Evolutionary conservation across 1,140 invertebrate genomes (phyloP).

Genomic region (Copidosoma floridanum): DNA sequence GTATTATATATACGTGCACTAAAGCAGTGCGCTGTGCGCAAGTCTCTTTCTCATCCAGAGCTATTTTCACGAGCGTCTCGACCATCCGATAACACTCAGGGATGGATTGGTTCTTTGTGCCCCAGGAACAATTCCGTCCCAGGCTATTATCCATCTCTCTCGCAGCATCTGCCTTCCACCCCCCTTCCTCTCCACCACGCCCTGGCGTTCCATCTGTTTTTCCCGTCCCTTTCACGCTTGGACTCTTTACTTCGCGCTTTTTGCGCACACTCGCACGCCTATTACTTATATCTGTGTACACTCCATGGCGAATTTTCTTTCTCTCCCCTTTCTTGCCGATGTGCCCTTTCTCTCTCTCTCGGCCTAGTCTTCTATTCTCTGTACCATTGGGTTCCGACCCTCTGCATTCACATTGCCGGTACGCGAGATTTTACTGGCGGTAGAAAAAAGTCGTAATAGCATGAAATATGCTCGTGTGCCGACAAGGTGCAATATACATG

Average conservation of each 20-base stretch:
- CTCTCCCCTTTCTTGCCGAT: constrained; percentile 16
- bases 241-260: constrained; percentile 17
- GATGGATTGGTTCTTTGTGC: constrained; percentile 48
- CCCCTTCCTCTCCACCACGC: background rate
- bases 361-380: constrained; percentile 18
- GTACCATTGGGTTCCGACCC: too few relatives aligned
- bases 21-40: too few relatives aligned
- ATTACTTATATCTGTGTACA: constrained; percentile 9
- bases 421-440: constrained; percentile 32
- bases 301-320: constrained; percentile 5
- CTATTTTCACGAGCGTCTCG: constrained; percentile 36
- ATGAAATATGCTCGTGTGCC: constrained; percentile 44
- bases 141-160: constrained; percentile 42
- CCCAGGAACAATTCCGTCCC: constrained; percentile 47
- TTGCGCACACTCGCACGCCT: constrained; percentile 12
- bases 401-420: constrained; percentile 42
- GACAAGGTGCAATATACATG: too few relatives aligned
- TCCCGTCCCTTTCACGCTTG: constrained; percentile 4
- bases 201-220: background rate
- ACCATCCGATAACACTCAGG: constrained; percentile 46
- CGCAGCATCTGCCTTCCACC: background rate
- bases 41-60: constrained; percentile 16
- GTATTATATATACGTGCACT: background rate
- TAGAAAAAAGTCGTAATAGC: constrained; percentile 52
- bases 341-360: constrained; percentile 23